Conservation (phyloP, 2,888 invertebrate genomes). For the Cheiracanthium punctorium region DNA sequence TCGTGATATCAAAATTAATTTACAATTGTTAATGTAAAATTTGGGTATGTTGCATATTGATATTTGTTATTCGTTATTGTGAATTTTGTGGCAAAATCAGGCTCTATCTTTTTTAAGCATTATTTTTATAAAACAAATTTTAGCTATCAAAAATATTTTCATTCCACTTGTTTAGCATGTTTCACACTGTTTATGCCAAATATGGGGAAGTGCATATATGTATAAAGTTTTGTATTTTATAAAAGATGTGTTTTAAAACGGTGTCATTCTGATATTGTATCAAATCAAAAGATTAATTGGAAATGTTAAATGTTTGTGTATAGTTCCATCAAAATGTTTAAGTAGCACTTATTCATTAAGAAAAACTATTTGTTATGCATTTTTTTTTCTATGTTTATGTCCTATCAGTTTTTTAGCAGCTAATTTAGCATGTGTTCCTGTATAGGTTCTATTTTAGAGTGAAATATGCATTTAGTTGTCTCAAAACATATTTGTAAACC, state of each 20-base stretch:
- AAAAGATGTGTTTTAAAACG: neutral
- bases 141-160: neutral
- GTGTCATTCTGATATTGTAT: neutral
- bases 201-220: conserved; percentile 6
- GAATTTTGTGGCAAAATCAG: neutral
- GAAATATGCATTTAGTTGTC: no score
- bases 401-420: no score
- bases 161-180: neutral
- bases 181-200: neutral
- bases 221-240: neutral
- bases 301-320: neutral
- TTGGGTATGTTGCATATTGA: conserved; percentile 50
- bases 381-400: no score
- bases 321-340: neutral
- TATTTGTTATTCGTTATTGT: conserved; percentile 18
- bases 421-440: no score
- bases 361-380: no score
- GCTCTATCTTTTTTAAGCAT: neutral
- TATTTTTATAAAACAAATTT: neutral
- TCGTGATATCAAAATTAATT: conserved; percentile 16
- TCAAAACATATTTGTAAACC: no score
- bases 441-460: no score
- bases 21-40: conserved; percentile 28
- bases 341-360: neutral
- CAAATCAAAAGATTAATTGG: neutral